phyloP scores from a whole-genome alignment of 2,888 invertebrate species.

The Balanococcus diminutus region DNA sequence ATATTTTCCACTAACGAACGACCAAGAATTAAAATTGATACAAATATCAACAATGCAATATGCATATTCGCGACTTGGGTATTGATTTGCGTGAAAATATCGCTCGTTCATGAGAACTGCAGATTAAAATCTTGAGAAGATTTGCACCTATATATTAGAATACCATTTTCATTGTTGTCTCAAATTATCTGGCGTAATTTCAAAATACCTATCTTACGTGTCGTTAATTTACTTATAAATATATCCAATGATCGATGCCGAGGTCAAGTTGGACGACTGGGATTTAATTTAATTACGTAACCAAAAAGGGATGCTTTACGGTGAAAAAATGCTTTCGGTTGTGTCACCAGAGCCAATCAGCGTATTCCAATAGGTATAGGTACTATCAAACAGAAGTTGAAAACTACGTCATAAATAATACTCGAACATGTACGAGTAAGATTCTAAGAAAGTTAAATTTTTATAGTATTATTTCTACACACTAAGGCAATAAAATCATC shows the following conservation, averaged over 20 bases:
- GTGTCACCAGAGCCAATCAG: not conserved
- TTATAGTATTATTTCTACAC: conserved; percentile 20
- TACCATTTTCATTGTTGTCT: conserved; percentile 20
- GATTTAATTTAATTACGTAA: not conserved
- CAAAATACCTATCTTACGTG: not conserved
- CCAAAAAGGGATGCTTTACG: not conserved
- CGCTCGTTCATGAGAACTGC: not conserved
- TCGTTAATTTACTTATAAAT: not conserved
- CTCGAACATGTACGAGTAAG: not conserved
- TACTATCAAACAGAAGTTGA: not conserved
- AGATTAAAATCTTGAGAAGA: not conserved
- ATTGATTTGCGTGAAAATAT: not conserved
- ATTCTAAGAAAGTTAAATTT: conserved; percentile 39
- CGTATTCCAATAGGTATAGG: too few species aligned
- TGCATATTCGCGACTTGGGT: not conserved
- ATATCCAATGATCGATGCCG: not conserved
- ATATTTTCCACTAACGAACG: conserved; percentile 22
- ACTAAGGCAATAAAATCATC: conserved; percentile 8
- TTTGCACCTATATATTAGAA: not conserved
- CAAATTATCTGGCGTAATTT: not conserved
- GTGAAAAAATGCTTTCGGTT: not conserved
- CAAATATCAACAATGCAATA: not conserved
- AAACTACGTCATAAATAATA: conserved; percentile 31
- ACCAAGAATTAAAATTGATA: not conserved
- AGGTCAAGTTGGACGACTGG: conserved; percentile 8